Evolutionary conservation across 35 echinoderm and acorn worm genomes (phyloP).

Genomic region (Patiria miniata): DNA sequence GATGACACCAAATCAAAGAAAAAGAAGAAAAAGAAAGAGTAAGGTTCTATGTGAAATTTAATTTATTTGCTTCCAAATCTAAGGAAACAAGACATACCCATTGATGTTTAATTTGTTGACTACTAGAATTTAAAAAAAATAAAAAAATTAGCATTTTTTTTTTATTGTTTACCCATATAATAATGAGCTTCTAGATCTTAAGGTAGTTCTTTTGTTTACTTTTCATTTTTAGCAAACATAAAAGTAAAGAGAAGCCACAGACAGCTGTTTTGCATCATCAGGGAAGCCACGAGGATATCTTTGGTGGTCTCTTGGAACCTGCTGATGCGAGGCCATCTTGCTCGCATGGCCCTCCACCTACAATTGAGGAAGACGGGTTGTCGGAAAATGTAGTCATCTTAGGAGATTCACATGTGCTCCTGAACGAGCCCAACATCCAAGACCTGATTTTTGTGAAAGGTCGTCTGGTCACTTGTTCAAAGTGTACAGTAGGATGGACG

Average conservation of each 20-base stretch:
- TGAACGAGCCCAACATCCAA: conserved; percentile 3
- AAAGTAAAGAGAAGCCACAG: neutral
- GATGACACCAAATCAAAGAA: conserved; percentile 8
- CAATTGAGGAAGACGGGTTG: neutral
- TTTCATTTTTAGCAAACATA: conserved; percentile 20
- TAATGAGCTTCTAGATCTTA: too few relatives aligned
- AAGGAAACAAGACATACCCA: too few relatives aligned
- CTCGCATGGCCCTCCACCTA: neutral
- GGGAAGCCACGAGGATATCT: conserved; percentile 1
- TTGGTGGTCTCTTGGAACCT: conserved; percentile 13
- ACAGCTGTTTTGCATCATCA: neutral
- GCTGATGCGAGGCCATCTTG: neutral
- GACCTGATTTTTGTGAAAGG: conserved; percentile 21
- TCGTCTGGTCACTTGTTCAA: conserved; percentile 14
- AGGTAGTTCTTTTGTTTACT: neutral
- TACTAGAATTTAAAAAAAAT: too few relatives aligned
- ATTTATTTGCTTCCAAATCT: too few relatives aligned
- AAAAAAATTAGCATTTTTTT: too few relatives aligned
- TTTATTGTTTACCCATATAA: too few relatives aligned
- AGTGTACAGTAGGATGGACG: neutral
- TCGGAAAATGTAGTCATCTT: neutral
- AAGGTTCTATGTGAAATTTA: neutral
- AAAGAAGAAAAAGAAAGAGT: conserved; percentile 20
- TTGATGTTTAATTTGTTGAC: too few relatives aligned
- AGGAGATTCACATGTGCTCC: neutral